These are phyloP conservation scores for Spicauda simplicius DNA, from an alignment of 2,888 invertebrate species.

Conservation along the genomic window DNA sequence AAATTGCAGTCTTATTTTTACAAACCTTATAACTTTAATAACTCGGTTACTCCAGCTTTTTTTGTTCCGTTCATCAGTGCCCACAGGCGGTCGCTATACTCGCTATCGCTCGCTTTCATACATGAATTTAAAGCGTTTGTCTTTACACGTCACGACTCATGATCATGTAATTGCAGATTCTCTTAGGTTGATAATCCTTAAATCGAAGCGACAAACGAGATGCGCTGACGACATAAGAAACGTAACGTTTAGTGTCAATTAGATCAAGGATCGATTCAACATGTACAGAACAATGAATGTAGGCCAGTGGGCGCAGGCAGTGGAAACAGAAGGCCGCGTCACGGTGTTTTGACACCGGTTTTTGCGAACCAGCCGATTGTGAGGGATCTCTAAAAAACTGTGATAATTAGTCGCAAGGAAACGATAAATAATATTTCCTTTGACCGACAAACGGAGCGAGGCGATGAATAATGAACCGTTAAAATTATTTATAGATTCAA, in stretches of 20 bases:
- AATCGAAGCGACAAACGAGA: background rate
- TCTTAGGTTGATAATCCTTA: background rate
- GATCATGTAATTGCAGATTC: background rate
- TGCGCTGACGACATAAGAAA: background rate
- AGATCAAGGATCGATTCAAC: constrained; percentile 27
- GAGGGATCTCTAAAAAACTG: constrained; percentile 25
- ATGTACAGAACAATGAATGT: constrained; percentile 37
- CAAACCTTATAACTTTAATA: no score
- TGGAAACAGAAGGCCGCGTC: constrained; percentile 41
- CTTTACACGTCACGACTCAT: no score
- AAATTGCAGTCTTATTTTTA: no score
- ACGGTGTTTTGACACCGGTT: constrained; percentile 29
- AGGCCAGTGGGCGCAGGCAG: constrained; percentile 46
- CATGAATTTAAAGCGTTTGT: no score
- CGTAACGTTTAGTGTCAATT: constrained; percentile 5
- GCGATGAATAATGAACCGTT: constrained; percentile 35
- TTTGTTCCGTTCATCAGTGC: no score
- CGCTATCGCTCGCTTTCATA: no score
- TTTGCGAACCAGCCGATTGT: constrained; percentile 23
- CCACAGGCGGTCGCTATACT: no score
- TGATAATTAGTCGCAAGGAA: constrained; percentile 31
- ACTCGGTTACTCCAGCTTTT: no score
- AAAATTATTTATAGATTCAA: constrained; percentile 34
- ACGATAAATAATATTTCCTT: constrained; percentile 22
- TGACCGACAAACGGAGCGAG: constrained; percentile 26